phyloP scores from a whole-genome alignment of 2,113 vertebrate genomes.

The Ciconia boyciana region DNA sequence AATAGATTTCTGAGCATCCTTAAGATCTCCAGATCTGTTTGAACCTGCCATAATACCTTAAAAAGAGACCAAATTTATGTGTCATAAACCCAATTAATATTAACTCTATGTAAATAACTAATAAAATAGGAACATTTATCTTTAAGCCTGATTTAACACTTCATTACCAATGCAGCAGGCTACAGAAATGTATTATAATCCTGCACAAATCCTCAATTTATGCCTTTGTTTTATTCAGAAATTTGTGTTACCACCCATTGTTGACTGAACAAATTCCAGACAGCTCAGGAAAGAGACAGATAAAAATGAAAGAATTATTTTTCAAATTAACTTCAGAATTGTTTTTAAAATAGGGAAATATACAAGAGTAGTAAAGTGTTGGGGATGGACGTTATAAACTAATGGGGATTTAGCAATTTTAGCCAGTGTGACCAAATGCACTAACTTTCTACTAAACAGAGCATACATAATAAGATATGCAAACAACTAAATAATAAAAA shows the following conservation, averaged over 20 bases:
- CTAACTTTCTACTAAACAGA: not conserved
- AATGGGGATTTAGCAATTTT: not conserved
- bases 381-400: not conserved
- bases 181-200: not conserved
- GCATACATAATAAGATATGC: not conserved
- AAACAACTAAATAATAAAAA: not conserved
- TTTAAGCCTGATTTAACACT: not conserved
- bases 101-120: not conserved
- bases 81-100: not conserved
- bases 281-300: not conserved
- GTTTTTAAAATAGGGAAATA: not conserved
- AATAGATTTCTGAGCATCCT: conserved; percentile 95
- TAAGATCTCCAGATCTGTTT: conserved; percentile 93
- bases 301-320: not conserved
- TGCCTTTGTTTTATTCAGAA: not conserved
- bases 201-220: not conserved
- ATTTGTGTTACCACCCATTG: not conserved
- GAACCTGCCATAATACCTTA: conserved; percentile 97
- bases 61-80: not conserved
- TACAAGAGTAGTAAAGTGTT: not conserved
- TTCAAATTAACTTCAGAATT: not conserved
- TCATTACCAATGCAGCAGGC: not conserved
- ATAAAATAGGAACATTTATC: not conserved
- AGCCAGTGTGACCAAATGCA: not conserved
- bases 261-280: not conserved